These are phyloP conservation scores for Entelurus aequoreus DNA, from an alignment of 2,113 vertebrate species.

Conservation along the genomic window DNA sequence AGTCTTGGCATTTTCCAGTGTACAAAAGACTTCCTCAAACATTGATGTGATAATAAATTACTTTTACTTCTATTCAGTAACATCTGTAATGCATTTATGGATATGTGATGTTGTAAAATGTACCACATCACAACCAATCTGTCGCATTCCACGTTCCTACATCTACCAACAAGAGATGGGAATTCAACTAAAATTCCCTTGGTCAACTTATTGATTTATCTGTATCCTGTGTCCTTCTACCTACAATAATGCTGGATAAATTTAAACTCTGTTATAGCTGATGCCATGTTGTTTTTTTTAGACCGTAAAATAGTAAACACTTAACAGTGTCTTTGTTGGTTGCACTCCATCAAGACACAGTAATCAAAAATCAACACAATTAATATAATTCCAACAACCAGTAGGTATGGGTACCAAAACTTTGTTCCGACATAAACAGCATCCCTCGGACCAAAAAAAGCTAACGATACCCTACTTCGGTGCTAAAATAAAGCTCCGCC, in stretches of 20 bases:
- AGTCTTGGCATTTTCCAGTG: not conserved
- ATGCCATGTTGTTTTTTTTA: not conserved
- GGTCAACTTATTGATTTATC: too few species aligned
- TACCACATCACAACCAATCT: not conserved
- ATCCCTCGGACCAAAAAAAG: too few species aligned
- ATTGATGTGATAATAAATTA: slow-evolving; percentile 21
- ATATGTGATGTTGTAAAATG: not conserved
- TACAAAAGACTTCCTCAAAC: slow-evolving; percentile 27
- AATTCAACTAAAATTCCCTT: too few species aligned
- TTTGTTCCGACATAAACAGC: too few species aligned
- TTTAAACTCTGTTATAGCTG: not conserved
- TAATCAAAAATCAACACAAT: not conserved
- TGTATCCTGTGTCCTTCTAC: too few species aligned
- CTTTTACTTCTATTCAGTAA: too few species aligned
- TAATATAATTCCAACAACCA: too few species aligned
- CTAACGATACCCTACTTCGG: too few species aligned
- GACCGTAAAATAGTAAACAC: not conserved
- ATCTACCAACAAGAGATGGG: too few species aligned
- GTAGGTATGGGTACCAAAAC: too few species aligned
- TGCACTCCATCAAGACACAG: not conserved
- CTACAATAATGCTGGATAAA: not conserved
- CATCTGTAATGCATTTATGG: not conserved
- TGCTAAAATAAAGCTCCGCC: too few species aligned
- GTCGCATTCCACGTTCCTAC: too few species aligned
- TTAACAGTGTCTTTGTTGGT: not conserved